These are phyloP conservation scores for Choloepus didactylus DNA, from an alignment of 2,797 vertebrate genomes.

Conservation along the genomic window DNA sequence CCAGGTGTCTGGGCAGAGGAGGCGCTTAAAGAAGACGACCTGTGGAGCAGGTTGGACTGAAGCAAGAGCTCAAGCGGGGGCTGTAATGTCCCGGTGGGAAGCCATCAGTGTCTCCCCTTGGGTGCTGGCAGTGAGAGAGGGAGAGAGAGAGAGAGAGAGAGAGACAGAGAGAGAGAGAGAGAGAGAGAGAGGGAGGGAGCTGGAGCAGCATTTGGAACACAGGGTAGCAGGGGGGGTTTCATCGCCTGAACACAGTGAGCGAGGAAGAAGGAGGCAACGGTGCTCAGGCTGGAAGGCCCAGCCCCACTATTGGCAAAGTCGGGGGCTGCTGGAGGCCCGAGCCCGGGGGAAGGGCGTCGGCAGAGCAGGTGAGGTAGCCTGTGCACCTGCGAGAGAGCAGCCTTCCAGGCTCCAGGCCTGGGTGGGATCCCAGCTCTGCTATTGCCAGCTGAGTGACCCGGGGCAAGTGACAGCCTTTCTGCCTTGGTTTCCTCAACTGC, in stretches of 20 bases:
- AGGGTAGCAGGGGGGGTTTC: too few species aligned
- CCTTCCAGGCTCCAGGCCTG: accelerated
- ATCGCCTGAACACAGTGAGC: accelerated
- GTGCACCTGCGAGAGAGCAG: too few species aligned
- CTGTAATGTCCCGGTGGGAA: not conserved
- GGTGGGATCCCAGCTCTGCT: accelerated
- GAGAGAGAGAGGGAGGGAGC: too few species aligned
- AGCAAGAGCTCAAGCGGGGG: not conserved
- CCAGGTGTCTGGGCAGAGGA: not conserved
- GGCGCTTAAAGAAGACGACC: not conserved
- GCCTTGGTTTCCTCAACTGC: not conserved
- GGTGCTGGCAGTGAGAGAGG: not conserved
- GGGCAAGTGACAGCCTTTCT: not conserved
- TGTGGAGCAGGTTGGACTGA: not conserved
- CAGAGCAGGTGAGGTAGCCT: accelerated
- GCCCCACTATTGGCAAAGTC: not conserved
- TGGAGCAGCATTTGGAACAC: too few species aligned
- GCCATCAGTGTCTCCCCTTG: not conserved
- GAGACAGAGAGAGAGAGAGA: not conserved
- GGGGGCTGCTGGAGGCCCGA: too few species aligned
- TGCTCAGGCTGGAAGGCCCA: not conserved
- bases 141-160: not conserved
- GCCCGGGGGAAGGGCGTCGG: accelerated
- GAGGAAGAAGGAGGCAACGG: not conserved
- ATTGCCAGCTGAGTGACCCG: not conserved